These are phyloP conservation scores for Dendropsophus ebraccatus DNA, from an alignment of 2,113 vertebrate genomes.

Conservation along the genomic window DNA sequence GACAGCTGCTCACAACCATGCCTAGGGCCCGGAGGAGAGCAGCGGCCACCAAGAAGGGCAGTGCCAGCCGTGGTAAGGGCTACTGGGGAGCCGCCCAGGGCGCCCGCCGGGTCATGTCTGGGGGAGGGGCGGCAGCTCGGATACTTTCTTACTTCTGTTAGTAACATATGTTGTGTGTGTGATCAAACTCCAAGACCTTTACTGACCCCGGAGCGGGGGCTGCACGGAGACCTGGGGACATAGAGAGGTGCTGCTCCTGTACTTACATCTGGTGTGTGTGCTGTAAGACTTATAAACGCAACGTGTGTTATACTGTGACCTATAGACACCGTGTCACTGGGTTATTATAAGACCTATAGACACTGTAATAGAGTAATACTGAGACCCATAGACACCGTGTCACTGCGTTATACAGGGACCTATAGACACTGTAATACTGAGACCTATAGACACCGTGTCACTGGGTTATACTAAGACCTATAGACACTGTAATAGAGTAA, in stretches of 20 bases:
- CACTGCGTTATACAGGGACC: too few species aligned
- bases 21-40: conserved; percentile 68
- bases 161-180: not conserved
- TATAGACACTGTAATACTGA: too few species aligned
- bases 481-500: not conserved
- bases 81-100: not conserved
- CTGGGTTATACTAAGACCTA: not conserved
- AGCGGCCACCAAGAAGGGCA: conserved; percentile 58
- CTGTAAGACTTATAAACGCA: too few species aligned
- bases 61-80: conserved; percentile 61
- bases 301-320: not conserved
- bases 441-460: not conserved
- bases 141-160: not conserved
- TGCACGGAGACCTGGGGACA: not conserved
- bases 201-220: not conserved
- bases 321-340: not conserved
- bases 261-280: too few species aligned
- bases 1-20: conserved; percentile 61
- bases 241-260: too few species aligned
- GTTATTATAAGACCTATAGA: too few species aligned
- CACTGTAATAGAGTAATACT: too few species aligned
- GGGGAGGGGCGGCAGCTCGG: not conserved
- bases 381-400: not conserved
- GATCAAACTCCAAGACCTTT: not conserved
- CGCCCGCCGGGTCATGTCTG: not conserved